These are phyloP conservation scores for Spinus olivaceus DNA, from an alignment of 2,797 vertebrate species.

Conservation along the genomic window DNA sequence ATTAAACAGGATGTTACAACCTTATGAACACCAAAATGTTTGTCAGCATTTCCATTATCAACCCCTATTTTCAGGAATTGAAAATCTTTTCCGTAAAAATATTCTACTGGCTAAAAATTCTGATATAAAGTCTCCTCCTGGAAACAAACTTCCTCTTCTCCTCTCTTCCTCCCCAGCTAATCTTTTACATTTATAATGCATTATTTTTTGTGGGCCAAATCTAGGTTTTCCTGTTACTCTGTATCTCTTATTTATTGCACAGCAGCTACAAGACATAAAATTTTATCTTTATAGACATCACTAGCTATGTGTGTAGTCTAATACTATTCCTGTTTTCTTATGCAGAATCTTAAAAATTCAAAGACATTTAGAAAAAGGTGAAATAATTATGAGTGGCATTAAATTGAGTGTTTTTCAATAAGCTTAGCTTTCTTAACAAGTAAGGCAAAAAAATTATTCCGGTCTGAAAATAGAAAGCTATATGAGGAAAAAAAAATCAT, in stretches of 20 bases:
- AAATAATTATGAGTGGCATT: background rate
- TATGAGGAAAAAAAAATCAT: accelerated
- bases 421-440: background rate
- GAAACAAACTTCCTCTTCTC: background rate
- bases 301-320: background rate
- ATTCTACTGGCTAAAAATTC: slow-evolving; percentile 21
- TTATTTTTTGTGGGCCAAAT: background rate
- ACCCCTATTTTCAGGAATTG: background rate
- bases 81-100: slow-evolving; percentile 15
- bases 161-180: background rate
- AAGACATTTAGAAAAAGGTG: background rate
- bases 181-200: background rate
- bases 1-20: slow-evolving; percentile 55
- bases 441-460: background rate
- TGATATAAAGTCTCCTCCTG: background rate
- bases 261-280: background rate
- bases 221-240: background rate
- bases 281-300: background rate
- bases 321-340: background rate
- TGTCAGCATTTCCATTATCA: slow-evolving; percentile 66
- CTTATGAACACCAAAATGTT: slow-evolving; percentile 30
- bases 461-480: background rate
- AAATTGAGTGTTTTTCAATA: background rate
- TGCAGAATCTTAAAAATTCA: background rate
- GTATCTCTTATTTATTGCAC: background rate